A percentile compares a stretch with the other conserved stretches of the same genome.
These are phyloP conservation scores for Tylochromis polylepis DNA, from an alignment of 2,113 vertebrate genomes.

Conservation along the genomic window DNA sequence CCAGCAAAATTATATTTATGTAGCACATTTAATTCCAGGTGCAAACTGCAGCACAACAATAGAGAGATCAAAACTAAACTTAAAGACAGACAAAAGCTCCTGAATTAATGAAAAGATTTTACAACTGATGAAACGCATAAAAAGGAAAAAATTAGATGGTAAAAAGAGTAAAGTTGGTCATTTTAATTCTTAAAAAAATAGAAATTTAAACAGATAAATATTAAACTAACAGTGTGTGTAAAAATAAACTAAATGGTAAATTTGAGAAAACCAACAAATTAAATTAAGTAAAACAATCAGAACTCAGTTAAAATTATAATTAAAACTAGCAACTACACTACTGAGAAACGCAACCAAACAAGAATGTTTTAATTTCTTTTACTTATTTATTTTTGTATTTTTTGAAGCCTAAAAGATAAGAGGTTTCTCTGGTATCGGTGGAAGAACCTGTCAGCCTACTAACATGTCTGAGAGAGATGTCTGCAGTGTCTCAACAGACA, in stretches of 20 bases:
- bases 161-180: fast-evolving
- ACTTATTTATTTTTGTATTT: neutral
- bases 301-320: neutral
- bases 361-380: neutral
- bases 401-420: neutral
- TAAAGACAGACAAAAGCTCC: neutral
- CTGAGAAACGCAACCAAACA: neutral
- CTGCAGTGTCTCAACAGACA: neutral
- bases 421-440: neutral
- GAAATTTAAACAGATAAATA: neutral
- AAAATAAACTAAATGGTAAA: neutral
- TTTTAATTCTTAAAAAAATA: neutral
- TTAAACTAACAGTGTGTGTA: neutral
- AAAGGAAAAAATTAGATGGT: neutral
- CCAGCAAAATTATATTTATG: neutral
- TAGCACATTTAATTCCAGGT: neutral
- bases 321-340: neutral
- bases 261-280: neutral
- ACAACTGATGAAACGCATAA: neutral
- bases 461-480: neutral
- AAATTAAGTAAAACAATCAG: neutral
- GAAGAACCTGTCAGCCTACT: neutral
- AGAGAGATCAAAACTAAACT: neutral
- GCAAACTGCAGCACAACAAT: neutral
- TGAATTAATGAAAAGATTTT: neutral